Evolutionary conservation across 2,113 vertebrate species (phyloP), one percentile per base, ranked within the genome.

Genomic region (Vulpes vulpes): DNA sequence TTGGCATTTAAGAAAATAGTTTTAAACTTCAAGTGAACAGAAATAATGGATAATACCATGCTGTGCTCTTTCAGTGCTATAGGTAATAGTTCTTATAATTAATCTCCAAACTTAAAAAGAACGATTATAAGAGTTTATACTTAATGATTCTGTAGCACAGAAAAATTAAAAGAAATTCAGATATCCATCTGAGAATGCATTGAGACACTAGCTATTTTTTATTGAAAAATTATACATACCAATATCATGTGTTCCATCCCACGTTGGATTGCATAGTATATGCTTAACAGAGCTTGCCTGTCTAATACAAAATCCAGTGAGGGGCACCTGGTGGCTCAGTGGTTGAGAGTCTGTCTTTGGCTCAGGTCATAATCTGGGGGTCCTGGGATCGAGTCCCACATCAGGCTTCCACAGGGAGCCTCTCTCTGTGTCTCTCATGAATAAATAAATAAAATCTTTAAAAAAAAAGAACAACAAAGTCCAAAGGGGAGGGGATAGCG

Each of bases 91-190:
- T 91, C 95, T 73, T 73, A 85, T 32, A 3, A 38, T 91, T 82
- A 30, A 90, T 97, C 32, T 95, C 62, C 64, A 90, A 96, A 80
- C 49, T 84, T 67, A 71, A 85, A 85, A 92, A 35, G 53, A 91
- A 87, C 2, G 1, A 53, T 57, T 3, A 17, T 20, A 64, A 65
- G 2, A 55, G 19, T 91, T 86, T 49, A 78, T 32, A 7, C 17
- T 80, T 93, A 89, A 53, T 12, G 5, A 3, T 51, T 82, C 12
- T 81, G 51, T 43, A 91, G 14, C n/a, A 87, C 2, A 38, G 32
- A 43, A 73, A 23, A 81, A 76, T 87, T 49, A 16, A 19, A 69
- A 86, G 20, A 88, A 84, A 55, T 6, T 11, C 76, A 3, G 1
- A 65, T 62, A 10, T 38, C 49, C 69, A n/a, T 73, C 11, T 84